These are phyloP conservation scores for Idaea aversata DNA, from an alignment of 2,888 invertebrate genomes.

Conservation along the genomic window DNA sequence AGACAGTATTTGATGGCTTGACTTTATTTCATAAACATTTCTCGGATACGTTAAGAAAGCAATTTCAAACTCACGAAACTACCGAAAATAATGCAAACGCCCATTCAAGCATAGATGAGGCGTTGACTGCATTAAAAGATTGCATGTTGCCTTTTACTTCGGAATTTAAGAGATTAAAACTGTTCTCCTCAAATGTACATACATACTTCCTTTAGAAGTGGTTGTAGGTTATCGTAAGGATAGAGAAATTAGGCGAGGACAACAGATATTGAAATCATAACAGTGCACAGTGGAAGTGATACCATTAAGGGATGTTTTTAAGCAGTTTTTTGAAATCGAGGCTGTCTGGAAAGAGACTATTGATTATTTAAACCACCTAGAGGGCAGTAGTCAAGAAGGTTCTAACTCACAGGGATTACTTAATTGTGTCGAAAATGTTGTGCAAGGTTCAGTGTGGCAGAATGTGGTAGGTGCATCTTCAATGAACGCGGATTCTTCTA, in stretches of 20 bases:
- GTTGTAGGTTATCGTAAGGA: not conserved
- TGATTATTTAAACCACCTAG: not conserved
- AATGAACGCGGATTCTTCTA: not conserved
- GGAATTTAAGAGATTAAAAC: not conserved
- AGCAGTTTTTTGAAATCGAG: not conserved
- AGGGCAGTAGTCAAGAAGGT: not conserved
- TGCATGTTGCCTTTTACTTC: not conserved
- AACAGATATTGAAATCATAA: no score
- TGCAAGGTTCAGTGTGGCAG: constrained; percentile 12
- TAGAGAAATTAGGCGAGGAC: not conserved
- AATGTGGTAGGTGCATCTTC: no score
- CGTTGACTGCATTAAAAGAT: no score
- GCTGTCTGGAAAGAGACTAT: not conserved
- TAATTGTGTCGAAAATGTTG: not conserved
- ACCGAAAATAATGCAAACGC: no score
- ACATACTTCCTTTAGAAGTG: not conserved
- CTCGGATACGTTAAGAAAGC: no score
- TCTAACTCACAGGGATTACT: no score
- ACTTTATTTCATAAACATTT: no score
- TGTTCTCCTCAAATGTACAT: not conserved
- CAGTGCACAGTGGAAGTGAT: not conserved
- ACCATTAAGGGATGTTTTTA: not conserved
- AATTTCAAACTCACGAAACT: no score
- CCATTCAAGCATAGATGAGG: no score
- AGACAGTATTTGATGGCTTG: no score